These are phyloP conservation scores for Apantesis nais DNA, from an alignment of 2,888 invertebrate species.

Conservation along the genomic window DNA sequence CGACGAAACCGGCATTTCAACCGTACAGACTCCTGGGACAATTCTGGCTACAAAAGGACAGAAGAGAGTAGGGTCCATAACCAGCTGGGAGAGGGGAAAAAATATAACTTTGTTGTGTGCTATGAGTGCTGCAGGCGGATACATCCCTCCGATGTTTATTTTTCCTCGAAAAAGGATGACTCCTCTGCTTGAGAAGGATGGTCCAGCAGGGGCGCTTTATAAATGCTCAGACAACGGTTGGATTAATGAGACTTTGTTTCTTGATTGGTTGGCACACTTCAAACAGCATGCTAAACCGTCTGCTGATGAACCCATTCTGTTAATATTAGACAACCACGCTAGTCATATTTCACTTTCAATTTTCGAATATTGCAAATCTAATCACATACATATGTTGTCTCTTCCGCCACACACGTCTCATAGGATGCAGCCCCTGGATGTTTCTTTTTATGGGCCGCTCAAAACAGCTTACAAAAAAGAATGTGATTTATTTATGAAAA, in stretches of 20 bases:
- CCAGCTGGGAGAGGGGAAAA: too few species aligned
- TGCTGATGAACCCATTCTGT: conserved; percentile 2
- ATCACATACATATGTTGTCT: conserved; percentile 36
- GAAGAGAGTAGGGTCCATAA: too few species aligned
- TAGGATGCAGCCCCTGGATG: conserved; percentile 21
- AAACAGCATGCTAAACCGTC: conserved; percentile 13
- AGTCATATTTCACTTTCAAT: conserved; percentile 11
- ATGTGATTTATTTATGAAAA: conserved; percentile 23
- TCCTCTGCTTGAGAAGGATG: too few species aligned
- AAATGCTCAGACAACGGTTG: conserved; percentile 28
- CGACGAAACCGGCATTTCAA: conserved; percentile 58
- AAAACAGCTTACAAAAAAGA: conserved; percentile 26
- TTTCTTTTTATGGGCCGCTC: conserved; percentile 22
- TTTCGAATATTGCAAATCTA: conserved; percentile 13
- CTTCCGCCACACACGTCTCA: conserved; percentile 43
- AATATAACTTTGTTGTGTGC: too few species aligned
- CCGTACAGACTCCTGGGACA: too few species aligned
- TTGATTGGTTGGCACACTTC: conserved; percentile 43
- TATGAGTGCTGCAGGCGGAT: too few species aligned
- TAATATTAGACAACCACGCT: conserved; percentile 19
- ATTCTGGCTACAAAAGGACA: too few species aligned
- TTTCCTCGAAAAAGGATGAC: conserved; percentile 52
- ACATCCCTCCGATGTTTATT: too few species aligned
- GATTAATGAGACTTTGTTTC: conserved; percentile 39
- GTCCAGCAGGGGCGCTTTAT: conserved; percentile 53